Percentiles rank a stretch among this genome's conserved stretches.
These are phyloP conservation scores for Telmatochromis bifrenatus DNA, from an alignment of 2,113 vertebrate species.

Conservation along the genomic window DNA sequence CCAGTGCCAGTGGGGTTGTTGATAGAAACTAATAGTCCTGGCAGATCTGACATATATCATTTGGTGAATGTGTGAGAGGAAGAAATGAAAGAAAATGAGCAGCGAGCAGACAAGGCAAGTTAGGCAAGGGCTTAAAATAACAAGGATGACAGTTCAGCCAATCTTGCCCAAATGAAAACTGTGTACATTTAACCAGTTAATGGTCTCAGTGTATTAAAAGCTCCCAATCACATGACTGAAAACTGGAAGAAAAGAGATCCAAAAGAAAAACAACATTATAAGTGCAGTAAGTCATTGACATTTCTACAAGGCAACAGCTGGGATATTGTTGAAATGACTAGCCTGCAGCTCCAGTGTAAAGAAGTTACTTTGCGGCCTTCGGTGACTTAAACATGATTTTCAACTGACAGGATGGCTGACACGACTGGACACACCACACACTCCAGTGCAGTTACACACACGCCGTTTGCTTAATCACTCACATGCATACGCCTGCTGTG, in stretches of 20 bases:
- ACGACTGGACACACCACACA: background rate
- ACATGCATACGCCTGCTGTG: background rate
- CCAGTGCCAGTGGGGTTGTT: background rate
- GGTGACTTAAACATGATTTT: background rate
- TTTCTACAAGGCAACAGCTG: background rate
- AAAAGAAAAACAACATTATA: background rate
- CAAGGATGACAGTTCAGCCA: background rate
- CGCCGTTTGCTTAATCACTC: background rate
- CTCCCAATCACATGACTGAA: background rate
- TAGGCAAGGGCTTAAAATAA: background rate
- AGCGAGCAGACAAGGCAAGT: background rate
- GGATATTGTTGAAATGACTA: background rate
- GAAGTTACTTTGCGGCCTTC: slow-evolving; percentile 14
- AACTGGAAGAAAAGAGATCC: background rate
- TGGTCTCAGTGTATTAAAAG: background rate
- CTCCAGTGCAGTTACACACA: background rate
- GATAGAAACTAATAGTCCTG: background rate
- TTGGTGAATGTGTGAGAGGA: background rate
- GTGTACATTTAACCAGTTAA: background rate
- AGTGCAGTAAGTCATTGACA: background rate
- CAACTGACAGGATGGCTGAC: slow-evolving; percentile 29
- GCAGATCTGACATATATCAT: background rate
- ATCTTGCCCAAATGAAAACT: background rate
- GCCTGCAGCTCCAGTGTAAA: background rate
- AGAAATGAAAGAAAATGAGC: background rate